Evolutionary conservation across 2,797 vertebrate species (phyloP), one percentile per base, ranked within the genome.

Genomic region (Hemitrygon akajei): DNA sequence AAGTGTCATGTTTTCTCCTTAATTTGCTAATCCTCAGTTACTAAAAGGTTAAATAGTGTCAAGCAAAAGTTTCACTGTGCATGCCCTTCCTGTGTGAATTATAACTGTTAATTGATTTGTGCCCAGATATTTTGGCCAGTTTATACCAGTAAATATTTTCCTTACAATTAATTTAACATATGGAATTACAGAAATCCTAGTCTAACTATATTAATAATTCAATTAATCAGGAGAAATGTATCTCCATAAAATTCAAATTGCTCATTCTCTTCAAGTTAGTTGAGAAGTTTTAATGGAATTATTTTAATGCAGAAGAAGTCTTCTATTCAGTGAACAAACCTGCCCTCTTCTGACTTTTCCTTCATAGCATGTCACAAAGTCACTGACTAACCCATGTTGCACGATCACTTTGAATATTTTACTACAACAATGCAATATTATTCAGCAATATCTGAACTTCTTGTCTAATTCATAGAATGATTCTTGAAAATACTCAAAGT

Each of bases 41-140:
- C 89, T 92, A 92, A 91, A 69, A 56, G 25, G 71, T 93, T 93
- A 76, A 76, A 18, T 56, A 58, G 47, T 93, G 66, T 58, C 71
- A 6, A 56, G 27, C 27, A 56, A n/a, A 93, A 56, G 25, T n/a
- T 71, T 20, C 47, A 76, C 91, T 58, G n/a, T 30, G 34, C 30
- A 16, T 18, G 11, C 20, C 71, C 34, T 92, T 73, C 34, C 37
- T 71, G 69, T 75, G 11, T 10, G 6, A 76, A 75, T 75, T 93
- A 76, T 58, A 11, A 20, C 86, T 69, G 18, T 25, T 89, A 25
- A n/a, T 69, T 89, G 66, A 89, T 89, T 89, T 89, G 11, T 89
- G 86, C 63, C 60, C n/a, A 69, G 34, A 37, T 89, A 25, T 37
- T 22, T 93, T 69, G 37, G 40, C 4, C 20, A 40, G 22, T 10